Base-by-base conservation (phyloP, 2,113 vertebrate genomes). In the Arvicanthis niloticus region DNA sequence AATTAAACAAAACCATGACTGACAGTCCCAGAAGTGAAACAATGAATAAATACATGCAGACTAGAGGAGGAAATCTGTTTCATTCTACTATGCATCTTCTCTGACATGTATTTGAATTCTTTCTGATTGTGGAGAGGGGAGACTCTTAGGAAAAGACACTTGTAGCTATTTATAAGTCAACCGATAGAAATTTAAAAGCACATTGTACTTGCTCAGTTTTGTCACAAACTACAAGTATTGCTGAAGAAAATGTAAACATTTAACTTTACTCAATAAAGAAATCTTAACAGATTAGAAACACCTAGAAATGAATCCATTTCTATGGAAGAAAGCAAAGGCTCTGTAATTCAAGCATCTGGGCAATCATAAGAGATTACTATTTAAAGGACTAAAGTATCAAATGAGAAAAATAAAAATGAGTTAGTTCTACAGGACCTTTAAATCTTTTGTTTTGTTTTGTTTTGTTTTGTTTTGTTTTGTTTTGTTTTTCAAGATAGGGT, bases 221-320 rank as follows among this genome's bases (percentile, higher is more conserved):
- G 40, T 53, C 81, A 87, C 62, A 89, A 82, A 84, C 12, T 94
- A 91, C 67, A 88, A 91, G 8, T 48, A 97, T 58, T 51, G 53
- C 68, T 89, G 78, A 94, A n/a, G 40, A 93, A 29, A 91, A 91
- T 82, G 22, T n/a, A 91, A 88, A 94, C 34, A 62, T 87, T 70
- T 84, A n/a, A 31, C 37, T 93, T 92, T 70, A 90, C 9, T 11
- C 82, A 89, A 91, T 48, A 91, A 95, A 89, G 48, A 95, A 94
- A 19, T 88, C 65, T 91, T 91, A 77, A 88, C 34, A 22, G 29
- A 81, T 73, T 89, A 95, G 73, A 82, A 12, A 37, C 53, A 29
- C 62, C 70, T 91, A 29, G 77, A 96, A 95, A 70, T 77, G 51
- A 92, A 94, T 21, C 3, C 65, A 7, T 24, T 70, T 84, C 22